A percentile compares a stretch with the other conserved stretches of the same genome.
Evolutionary conservation across 2,113 vertebrate species (phyloP).

Genomic region (Triplophysa tibetana): DNA sequence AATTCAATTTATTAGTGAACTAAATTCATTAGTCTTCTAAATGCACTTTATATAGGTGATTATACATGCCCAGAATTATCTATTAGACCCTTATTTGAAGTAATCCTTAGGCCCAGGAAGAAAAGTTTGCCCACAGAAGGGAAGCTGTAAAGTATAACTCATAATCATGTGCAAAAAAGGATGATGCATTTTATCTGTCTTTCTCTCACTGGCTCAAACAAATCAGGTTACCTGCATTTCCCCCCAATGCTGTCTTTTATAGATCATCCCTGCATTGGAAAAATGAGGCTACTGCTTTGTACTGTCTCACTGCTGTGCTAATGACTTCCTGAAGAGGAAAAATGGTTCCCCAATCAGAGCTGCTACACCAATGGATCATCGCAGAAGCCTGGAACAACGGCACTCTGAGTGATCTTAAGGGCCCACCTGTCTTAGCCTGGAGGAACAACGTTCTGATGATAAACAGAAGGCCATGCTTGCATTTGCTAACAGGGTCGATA

Average conservation of each 20-base stretch:
- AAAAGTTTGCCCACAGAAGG: background rate
- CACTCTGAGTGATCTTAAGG: constrained; percentile 51
- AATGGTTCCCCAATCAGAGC: constrained; percentile 29
- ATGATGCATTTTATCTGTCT: constrained; percentile 49
- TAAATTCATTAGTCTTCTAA: no score
- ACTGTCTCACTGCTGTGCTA: constrained; percentile 34
- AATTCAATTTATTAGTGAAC: no score
- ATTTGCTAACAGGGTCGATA: constrained; percentile 54
- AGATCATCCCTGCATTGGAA: constrained; percentile 43
- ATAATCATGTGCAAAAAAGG: constrained; percentile 18
- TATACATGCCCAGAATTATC: background rate
- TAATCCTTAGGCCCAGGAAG: background rate
- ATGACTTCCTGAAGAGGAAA: constrained; percentile 53
- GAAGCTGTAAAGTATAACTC: constrained; percentile 53
- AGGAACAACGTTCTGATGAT: constrained; percentile 41
- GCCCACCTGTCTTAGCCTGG: constrained; percentile 48
- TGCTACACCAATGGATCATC: constrained; percentile 25
- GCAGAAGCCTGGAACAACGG: background rate
- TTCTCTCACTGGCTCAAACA: constrained; percentile 45
- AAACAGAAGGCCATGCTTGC: constrained; percentile 47
- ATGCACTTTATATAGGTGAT: no score
- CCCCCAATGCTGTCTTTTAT: constrained; percentile 44
- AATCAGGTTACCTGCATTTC: constrained; percentile 54
- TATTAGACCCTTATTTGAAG: background rate
- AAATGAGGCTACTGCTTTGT: constrained; percentile 38